phyloP scores from a whole-genome alignment of 2,113 vertebrate species.

The Dicentrarchus labrax region DNA sequence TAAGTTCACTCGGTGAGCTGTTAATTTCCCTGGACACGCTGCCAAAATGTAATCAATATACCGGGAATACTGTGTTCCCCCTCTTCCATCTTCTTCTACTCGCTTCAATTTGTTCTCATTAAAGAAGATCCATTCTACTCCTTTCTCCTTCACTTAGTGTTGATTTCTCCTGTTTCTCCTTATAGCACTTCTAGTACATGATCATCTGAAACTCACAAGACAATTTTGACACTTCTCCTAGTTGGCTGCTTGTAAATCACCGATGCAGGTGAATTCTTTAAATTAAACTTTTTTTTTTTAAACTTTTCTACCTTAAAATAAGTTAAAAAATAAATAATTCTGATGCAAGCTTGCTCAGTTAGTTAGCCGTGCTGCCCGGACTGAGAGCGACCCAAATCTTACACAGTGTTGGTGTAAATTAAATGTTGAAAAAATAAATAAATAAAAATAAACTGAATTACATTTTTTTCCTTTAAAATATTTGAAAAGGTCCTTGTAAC shows the following conservation, averaged over 20 bases:
- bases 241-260: background rate
- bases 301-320: no score
- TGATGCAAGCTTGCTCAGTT: no score
- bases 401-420: no score
- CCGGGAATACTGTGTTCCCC: constrained; percentile 38
- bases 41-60: constrained; percentile 60
- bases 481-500: background rate
- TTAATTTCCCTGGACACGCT: constrained; percentile 48
- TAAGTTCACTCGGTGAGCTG: constrained; percentile 43
- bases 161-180: constrained; percentile 29
- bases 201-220: constrained; percentile 8
- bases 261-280: background rate
- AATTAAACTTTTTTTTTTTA: no score
- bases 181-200: background rate
- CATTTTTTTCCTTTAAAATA: background rate
- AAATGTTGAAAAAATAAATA: background rate
- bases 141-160: constrained; percentile 16
- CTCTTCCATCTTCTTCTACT: constrained; percentile 45
- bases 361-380: no score
- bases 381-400: no score
- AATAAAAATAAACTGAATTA: background rate
- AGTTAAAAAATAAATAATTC: no score
- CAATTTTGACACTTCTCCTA: background rate
- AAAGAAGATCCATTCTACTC: constrained; percentile 43
- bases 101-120: constrained; percentile 67